Evolutionary conservation across 2,113 vertebrate species (phyloP).

Genomic region (Mesembrinibis cayennensis): DNA sequence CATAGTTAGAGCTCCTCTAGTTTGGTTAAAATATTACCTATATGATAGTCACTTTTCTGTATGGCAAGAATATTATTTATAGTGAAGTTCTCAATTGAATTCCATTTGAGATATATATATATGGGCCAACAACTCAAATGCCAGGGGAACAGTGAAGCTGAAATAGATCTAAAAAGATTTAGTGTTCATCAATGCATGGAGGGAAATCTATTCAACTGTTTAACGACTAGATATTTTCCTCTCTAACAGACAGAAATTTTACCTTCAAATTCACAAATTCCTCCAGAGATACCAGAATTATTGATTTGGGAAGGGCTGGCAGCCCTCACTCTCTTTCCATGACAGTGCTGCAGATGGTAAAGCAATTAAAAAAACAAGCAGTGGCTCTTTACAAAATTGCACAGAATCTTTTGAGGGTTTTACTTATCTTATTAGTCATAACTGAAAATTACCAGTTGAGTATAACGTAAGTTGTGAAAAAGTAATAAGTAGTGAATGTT

Average conservation of each 20-base stretch:
- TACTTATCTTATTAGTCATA: neutral
- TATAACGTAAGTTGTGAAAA: neutral
- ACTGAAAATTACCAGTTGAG: neutral
- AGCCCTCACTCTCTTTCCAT: neutral
- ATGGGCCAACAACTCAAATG: constrained; percentile 18
- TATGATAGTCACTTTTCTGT: neutral
- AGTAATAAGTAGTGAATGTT: neutral
- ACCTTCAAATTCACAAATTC: neutral
- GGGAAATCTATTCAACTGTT: constrained; percentile 31
- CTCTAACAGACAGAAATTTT: neutral
- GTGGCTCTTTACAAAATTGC: neutral
- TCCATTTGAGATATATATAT: constrained; percentile 31
- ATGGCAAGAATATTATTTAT: constrained; percentile 14
- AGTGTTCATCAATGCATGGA: constrained; percentile 46
- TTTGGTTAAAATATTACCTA: constrained; percentile 16
- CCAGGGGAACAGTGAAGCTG: constrained; percentile 7
- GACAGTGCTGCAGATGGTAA: neutral
- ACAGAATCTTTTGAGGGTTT: neutral
- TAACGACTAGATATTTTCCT: constrained; percentile 29
- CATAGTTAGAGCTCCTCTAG: neutral
- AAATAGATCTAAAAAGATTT: constrained; percentile 59
- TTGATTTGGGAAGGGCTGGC: neutral
- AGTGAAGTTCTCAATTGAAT: constrained; percentile 26
- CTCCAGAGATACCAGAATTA: neutral
- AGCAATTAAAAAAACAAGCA: neutral